Evolutionary conservation across 1,140 invertebrate species (phyloP), one percentile per base, ranked within the genome.

Genomic region (Polypedilum pembai): DNA sequence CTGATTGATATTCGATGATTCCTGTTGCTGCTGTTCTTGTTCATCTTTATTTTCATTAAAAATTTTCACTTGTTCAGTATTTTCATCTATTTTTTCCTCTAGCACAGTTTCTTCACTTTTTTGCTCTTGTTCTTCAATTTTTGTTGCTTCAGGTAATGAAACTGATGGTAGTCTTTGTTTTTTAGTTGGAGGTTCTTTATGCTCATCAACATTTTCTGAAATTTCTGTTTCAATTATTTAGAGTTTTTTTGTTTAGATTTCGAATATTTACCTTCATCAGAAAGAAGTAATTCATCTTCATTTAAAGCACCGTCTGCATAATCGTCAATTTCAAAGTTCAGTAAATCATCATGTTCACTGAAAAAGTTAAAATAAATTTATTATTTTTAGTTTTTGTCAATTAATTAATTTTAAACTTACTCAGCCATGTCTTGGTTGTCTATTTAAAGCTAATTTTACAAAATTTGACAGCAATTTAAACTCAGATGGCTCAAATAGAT

Each of bases 251-350:
- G 24, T 33, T n/a, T 33, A 33, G 5, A 33, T 33, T 33, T 45
- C 45, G 20, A 7, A 20, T 20, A 20, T 69, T 76, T 74, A 82
- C 81, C 81, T 74, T 82, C 81, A 75, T 82, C 81, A 65, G 81
- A 82, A 69, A 82, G 78, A 66, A 82, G 76, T 63, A 82, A 75
- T 76, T 80, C 81, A 75, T 82, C 81, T 77, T 82, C 81, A 21
- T 69, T 69, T 1, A 69, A 20, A 8, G 65, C 18, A 18, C 65
- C 65, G 73, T 82, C 81, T 74, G 80, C 80, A 69, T 18, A 69
- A 18, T 69, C 65, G 24, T 78, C 78, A 12, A 82, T 76, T 73
- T 82, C 81, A 75, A 82, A 82, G 76, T 80, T 82, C 73, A 82
- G 77, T 75, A 82, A 76, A 76, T 82, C 81, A 76, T 82, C 81